phyloP scores from a whole-genome alignment of 64 coral and sea anemone species.

The Montipora efflorescens region DNA sequence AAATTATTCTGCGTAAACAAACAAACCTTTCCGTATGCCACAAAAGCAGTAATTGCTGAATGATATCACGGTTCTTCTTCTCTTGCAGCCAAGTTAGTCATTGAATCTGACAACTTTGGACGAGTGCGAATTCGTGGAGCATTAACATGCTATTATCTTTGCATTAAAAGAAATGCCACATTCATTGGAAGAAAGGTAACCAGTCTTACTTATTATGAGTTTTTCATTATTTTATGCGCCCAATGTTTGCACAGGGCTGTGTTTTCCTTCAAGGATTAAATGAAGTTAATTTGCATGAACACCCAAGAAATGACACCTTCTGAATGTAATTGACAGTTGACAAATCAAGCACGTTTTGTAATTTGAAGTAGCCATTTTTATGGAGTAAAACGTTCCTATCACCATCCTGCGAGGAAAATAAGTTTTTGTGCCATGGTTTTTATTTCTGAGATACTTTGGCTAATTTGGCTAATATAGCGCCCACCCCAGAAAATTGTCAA shows the following conservation, averaged over 20 bases:
- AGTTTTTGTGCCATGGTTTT: neutral
- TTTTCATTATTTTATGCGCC: slow-evolving; percentile 92
- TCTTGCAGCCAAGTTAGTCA: slow-evolving; percentile 86
- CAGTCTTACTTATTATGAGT: slow-evolving; percentile 49
- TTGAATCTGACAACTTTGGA: slow-evolving; percentile 95
- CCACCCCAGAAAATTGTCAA: slow-evolving; percentile 26
- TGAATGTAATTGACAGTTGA: neutral
- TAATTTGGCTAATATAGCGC: neutral
- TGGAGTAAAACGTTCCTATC: neutral
- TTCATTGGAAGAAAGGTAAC: slow-evolving; percentile 84
- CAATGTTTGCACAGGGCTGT: slow-evolving; percentile 87
- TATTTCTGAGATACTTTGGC: neutral
- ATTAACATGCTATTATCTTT: slow-evolving; percentile 76
- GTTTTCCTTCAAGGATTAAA: slow-evolving; percentile 77
- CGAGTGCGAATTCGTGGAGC: slow-evolving; percentile 84
- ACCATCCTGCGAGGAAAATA: neutral
- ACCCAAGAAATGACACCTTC: neutral
- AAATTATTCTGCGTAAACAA: slow-evolving; percentile 61
- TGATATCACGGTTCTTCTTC: slow-evolving; percentile 10
- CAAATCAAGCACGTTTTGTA: neutral
- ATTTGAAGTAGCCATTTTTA: neutral
- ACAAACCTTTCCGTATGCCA: slow-evolving; percentile 48
- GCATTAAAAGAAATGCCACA: slow-evolving; percentile 81
- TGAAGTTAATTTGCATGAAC: slow-evolving; percentile 63
- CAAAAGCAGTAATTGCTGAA: slow-evolving; percentile 26